phyloP scores from a whole-genome alignment of 2,797 vertebrate genomes.

The Sebastes flavidus region DNA sequence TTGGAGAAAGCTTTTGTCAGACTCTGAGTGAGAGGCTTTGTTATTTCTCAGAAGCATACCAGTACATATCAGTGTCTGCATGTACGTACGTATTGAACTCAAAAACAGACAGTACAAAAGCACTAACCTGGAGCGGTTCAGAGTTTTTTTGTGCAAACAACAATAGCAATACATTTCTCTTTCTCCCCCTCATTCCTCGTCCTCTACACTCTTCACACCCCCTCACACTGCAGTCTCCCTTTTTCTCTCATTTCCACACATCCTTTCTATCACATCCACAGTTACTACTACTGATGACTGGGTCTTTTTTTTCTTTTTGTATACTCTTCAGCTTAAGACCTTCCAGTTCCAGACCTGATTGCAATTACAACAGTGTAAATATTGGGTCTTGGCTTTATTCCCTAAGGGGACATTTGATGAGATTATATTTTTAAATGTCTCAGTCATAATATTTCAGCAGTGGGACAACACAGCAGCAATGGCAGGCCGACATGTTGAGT shows the following conservation, averaged over 20 bases:
- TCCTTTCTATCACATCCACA: not conserved
- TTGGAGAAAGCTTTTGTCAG: not conserved
- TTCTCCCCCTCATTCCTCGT: not conserved
- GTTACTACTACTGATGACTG: not conserved
- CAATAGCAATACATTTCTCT: not conserved
- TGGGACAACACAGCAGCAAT: not conserved
- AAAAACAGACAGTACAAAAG: not conserved
- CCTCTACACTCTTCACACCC: not conserved
- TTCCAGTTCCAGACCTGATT: not conserved
- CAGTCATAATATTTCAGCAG: conserved; percentile 1
- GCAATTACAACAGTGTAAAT: not conserved
- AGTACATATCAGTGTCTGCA: not conserved
- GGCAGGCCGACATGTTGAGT: not conserved
- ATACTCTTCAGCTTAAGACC: not conserved
- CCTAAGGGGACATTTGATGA: not conserved
- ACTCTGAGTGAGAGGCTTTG: not conserved
- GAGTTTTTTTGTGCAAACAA: not conserved
- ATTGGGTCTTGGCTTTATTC: not conserved
- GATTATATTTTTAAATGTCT: conserved; percentile 3
- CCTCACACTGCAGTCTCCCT: not conserved
- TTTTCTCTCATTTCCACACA: not conserved
- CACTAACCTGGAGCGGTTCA: not conserved
- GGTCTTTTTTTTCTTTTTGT: not conserved
- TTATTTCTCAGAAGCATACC: not conserved
- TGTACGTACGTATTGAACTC: not conserved